Evolutionary conservation across 2,888 invertebrate genomes (phyloP).

Genomic region (Gymnocheta viridis): DNA sequence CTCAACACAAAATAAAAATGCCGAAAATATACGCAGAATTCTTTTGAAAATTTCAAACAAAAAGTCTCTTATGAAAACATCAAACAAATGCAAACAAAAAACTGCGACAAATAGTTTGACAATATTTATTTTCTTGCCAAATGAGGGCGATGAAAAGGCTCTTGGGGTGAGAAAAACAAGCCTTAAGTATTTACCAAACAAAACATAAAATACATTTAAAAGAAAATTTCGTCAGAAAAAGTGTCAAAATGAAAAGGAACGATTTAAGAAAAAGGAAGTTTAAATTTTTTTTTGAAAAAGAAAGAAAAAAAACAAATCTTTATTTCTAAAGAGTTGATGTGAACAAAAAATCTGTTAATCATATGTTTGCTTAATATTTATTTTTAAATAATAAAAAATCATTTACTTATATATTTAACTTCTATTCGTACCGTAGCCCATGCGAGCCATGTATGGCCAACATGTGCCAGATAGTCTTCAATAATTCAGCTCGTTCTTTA

Average conservation of each 20-base stretch:
- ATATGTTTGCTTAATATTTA: constrained; percentile 6
- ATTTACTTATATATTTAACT: background rate
- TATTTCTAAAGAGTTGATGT: background rate
- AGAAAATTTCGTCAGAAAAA: constrained; percentile 37
- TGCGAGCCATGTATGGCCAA: constrained; percentile 18
- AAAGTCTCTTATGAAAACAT: constrained; percentile 34
- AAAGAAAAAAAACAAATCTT: background rate
- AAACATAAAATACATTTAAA: background rate
- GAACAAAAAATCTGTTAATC: constrained; percentile 30
- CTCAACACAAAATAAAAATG: background rate
- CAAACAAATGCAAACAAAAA: constrained; percentile 33
- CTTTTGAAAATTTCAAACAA: background rate
- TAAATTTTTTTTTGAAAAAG: background rate
- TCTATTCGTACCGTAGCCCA: background rate
- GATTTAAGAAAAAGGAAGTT: constrained; percentile 6
- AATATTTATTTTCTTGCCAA: constrained; percentile 19
- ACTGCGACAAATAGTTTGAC: constrained; percentile 8
- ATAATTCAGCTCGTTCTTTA: background rate
- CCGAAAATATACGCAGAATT: constrained; percentile 31
- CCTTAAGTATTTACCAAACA: constrained; percentile 44
- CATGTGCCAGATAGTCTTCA: constrained; percentile 41
- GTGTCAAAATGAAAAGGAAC: background rate
- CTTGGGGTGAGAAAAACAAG: constrained; percentile 16
- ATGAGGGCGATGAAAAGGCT: constrained; percentile 6
- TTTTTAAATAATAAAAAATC: background rate